phyloP scores from a whole-genome alignment of 2,113 vertebrate species.

The Zosterops borbonicus region DNA sequence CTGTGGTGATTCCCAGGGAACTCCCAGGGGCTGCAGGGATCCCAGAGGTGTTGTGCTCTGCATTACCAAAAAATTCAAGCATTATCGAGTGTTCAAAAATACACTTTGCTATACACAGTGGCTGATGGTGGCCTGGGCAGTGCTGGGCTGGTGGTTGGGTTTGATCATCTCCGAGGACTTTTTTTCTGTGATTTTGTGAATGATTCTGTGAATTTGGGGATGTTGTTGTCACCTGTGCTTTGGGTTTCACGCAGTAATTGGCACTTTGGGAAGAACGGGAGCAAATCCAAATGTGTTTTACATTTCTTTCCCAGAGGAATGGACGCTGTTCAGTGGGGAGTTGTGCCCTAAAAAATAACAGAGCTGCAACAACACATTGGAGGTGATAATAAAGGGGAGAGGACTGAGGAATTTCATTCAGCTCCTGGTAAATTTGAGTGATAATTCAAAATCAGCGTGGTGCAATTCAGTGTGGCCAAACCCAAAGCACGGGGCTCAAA shows the following conservation, averaged over 20 bases:
- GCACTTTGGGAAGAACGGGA: not conserved
- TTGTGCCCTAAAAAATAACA: not conserved
- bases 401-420: not conserved
- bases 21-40: not conserved
- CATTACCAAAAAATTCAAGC: not conserved
- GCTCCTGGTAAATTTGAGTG: not conserved
- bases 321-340: not conserved
- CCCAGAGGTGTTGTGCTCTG: not conserved
- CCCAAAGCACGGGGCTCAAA: fast-evolving
- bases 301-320: not conserved
- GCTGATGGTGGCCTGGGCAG: not conserved
- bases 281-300: not conserved
- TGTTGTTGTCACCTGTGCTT: not conserved
- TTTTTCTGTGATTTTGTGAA: not conserved
- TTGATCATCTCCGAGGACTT: not conserved
- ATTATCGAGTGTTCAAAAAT: fast-evolving
- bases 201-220: not conserved
- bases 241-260: not conserved
- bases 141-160: not conserved
- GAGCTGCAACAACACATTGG: not conserved
- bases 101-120: too few species aligned
- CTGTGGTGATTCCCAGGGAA: not conserved
- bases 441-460: not conserved
- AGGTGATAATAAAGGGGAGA: not conserved
- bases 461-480: not conserved